Evolutionary conservation across 35 echinoderm and acorn worm genomes (phyloP).

Genomic region (Apostichopus parvimensis): DNA sequence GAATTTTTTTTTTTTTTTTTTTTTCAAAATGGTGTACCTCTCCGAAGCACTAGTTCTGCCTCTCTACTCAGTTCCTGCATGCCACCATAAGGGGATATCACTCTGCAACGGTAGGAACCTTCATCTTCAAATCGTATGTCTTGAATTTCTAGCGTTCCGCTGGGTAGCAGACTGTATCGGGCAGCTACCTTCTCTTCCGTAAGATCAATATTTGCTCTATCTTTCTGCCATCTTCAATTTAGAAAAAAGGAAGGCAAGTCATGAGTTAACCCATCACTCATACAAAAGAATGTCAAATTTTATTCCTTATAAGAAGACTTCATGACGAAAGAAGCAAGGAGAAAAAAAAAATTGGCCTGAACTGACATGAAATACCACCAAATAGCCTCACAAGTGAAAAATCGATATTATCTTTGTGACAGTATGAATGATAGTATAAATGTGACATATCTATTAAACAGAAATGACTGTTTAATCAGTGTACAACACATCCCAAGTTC

Average conservation of each 20-base stretch:
- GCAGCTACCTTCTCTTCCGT: constrained; percentile 18
- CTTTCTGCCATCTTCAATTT: constrained; percentile 53
- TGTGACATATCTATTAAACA: too few species aligned
- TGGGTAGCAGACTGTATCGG: constrained; percentile 60
- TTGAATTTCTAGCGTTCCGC: constrained; percentile 64
- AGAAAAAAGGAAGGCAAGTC: not conserved
- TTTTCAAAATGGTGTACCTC: constrained; percentile 22
- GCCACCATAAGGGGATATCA: constrained; percentile 31
- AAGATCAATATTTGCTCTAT: constrained; percentile 41
- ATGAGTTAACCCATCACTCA: not conserved
- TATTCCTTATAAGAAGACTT: too few species aligned
- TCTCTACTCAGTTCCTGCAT: not conserved
- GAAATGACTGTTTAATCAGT: too few species aligned
- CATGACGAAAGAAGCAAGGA: too few species aligned
- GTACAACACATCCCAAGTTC: too few species aligned
- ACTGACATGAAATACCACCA: too few species aligned
- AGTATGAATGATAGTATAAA: too few species aligned
- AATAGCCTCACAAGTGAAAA: too few species aligned
- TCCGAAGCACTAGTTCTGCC: constrained; percentile 1
- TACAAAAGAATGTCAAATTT: not conserved
- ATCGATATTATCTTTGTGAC: too few species aligned
- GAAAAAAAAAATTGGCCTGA: too few species aligned
- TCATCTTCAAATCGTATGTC: constrained; percentile 37
- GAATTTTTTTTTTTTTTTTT: too few species aligned
- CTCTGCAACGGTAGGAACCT: constrained; percentile 46